Percentiles rank a stretch among this genome's conserved stretches.
These are phyloP conservation scores for Capricornis sumatraensis DNA, from an alignment of 2,113 vertebrate species.

Conservation along the genomic window DNA sequence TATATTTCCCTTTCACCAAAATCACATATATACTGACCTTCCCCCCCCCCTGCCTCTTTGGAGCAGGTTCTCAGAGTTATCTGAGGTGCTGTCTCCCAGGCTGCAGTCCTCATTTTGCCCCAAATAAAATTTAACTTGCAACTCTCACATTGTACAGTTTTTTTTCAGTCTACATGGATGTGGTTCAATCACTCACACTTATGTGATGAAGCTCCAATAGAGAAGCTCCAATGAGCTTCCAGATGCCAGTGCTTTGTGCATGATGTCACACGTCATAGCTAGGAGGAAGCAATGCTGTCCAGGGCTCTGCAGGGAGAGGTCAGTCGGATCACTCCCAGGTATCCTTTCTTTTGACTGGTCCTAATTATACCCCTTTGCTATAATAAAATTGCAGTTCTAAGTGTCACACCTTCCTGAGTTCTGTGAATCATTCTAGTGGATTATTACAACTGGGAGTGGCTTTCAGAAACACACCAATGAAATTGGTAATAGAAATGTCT, in stretches of 20 bases:
- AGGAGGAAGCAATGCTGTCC: too few relatives aligned
- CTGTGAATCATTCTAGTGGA: not conserved
- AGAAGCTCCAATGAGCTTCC: not conserved
- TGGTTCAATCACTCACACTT: rapidly evolving
- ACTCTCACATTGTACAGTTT: not conserved
- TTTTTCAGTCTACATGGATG: not conserved
- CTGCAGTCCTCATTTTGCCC: not conserved
- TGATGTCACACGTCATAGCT: rapidly evolving
- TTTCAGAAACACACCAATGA: not conserved
- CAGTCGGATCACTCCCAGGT: rapidly evolving
- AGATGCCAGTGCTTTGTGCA: rapidly evolving
- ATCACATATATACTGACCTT: not conserved
- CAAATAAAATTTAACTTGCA: not conserved
- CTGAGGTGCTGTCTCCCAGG: not conserved
- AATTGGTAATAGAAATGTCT: not conserved
- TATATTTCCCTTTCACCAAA: not conserved
- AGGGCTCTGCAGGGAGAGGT: rapidly evolving
- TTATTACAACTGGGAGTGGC: not conserved
- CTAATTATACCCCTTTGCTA: not conserved
- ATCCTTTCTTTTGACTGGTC: not conserved
- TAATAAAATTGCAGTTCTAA: not conserved
- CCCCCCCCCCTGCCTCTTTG: not conserved
- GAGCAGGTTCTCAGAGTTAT: not conserved
- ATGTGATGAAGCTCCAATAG: rapidly evolving
- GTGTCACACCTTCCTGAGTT: not conserved